phyloP scores from a whole-genome alignment of 2,113 vertebrate genomes.

The Cryptoleucopteryx plumbea region DNA sequence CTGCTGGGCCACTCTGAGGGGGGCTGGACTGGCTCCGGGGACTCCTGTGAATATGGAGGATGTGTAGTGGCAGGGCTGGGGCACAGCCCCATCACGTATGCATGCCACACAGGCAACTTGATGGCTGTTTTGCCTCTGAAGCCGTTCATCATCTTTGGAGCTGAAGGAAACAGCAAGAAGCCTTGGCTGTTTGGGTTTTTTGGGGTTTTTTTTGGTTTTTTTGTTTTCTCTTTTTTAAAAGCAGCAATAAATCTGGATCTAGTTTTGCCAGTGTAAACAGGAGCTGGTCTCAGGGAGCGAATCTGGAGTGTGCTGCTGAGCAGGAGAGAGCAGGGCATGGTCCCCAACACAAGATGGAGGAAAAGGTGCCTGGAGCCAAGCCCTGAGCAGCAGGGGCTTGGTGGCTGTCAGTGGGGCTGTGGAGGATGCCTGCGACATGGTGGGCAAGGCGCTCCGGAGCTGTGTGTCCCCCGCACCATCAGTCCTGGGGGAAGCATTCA shows the following conservation, averaged over 20 bases:
- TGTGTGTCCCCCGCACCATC: rapidly evolving
- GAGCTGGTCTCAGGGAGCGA: neutral
- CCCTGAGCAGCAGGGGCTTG: neutral
- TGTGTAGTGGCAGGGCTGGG: neutral
- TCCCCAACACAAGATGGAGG: neutral
- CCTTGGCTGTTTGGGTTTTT: neutral
- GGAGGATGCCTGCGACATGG: rapidly evolving
- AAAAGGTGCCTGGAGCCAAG: neutral
- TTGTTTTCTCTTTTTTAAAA: too few species aligned
- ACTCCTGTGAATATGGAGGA: rapidly evolving
- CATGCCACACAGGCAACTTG: rapidly evolving
- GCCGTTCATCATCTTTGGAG: neutral
- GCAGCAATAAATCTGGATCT: neutral
- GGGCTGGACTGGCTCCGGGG: neutral
- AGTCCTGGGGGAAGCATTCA: neutral
- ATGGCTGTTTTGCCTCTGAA: neutral
- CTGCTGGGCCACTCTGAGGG: rapidly evolving
- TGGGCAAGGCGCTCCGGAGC: neutral
- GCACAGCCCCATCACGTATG: neutral
- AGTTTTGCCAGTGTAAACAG: neutral
- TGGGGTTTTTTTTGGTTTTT: too few species aligned
- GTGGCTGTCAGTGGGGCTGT: neutral
- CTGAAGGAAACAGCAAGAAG: neutral
- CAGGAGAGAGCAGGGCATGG: neutral
- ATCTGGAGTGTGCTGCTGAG: neutral